Conservation (phyloP, 92 coral and sea anemone genomes). For the Scolanthus callimorphus region DNA sequence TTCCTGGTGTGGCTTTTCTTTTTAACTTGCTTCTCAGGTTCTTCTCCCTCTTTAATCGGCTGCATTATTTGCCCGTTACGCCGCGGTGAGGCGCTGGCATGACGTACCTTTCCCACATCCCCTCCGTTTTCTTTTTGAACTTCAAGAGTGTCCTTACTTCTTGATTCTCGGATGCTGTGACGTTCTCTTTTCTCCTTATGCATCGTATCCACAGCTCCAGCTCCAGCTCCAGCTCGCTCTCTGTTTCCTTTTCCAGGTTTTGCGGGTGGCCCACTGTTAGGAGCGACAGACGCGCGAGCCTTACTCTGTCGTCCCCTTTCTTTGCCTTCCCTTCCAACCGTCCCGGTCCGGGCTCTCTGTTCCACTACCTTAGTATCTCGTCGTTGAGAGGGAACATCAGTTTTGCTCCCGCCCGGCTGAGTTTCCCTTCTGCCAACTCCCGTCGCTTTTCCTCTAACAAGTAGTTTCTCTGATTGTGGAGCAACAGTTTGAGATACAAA, state of each 20-base stretch:
- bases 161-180: not conserved
- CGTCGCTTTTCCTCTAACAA: too few species aligned
- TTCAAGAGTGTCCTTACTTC: too few species aligned
- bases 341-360: not conserved
- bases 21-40: not conserved
- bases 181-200: conserved; percentile 60
- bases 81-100: too few species aligned
- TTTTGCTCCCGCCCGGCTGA: too few species aligned
- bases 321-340: not conserved
- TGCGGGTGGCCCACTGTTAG: conserved; percentile 18
- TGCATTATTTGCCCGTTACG: not conserved
- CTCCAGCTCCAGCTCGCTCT: conserved; percentile 22
- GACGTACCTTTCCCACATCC: not conserved
- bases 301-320: too few species aligned
- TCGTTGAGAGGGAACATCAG: too few species aligned
- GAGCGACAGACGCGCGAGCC: too few species aligned
- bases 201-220: conserved; percentile 53
- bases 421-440: too few species aligned
- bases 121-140: conserved; percentile 1
- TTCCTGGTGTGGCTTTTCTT: not conserved
- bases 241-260: conserved; percentile 27
- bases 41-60: not conserved
- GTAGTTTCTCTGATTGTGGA: too few species aligned
- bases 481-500: too few species aligned
- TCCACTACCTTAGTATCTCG: too few species aligned